These are phyloP conservation scores for Orussus abietinus DNA, from an alignment of 1,140 invertebrate species.

Conservation along the genomic window DNA sequence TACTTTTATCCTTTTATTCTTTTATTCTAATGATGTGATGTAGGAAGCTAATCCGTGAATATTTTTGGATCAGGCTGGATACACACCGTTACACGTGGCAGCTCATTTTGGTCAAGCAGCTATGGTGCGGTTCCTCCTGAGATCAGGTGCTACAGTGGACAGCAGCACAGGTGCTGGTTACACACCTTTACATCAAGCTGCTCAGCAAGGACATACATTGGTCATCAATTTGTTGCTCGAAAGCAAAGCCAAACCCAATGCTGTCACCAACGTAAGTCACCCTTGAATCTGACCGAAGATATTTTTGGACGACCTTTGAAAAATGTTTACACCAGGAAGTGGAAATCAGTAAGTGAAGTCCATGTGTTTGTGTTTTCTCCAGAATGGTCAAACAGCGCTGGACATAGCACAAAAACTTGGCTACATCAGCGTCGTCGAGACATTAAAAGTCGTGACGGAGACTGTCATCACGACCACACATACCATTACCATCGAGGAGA, in stretches of 20 bases:
- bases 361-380: slow-evolving; percentile 34
- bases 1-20: too few species aligned
- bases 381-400: slow-evolving; percentile 95
- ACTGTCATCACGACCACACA: slow-evolving; percentile 73
- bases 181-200: slow-evolving; percentile 96
- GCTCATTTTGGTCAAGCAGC: slow-evolving; percentile 95
- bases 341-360: too few species aligned
- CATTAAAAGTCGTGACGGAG: slow-evolving; percentile 94
- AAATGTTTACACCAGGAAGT: not conserved
- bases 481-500: slow-evolving; percentile 75
- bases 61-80: slow-evolving; percentile 68
- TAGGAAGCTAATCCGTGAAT: too few species aligned
- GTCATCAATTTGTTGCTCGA: slow-evolving; percentile 93
- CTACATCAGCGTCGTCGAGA: slow-evolving; percentile 97
- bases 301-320: too few species aligned
- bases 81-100: slow-evolving; percentile 95
- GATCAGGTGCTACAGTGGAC: slow-evolving; percentile 72
- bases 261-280: slow-evolving; percentile 81
- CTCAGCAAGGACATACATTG: slow-evolving; percentile 95
- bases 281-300: slow-evolving; percentile 4
- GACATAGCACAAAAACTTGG: slow-evolving; percentile 94
- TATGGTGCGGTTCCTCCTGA: slow-evolving; percentile 89
- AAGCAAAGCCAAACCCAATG: slow-evolving; percentile 92
- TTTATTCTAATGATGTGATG: too few species aligned
- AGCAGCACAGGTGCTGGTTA: slow-evolving; percentile 81